Percentiles rank a stretch among this genome's conserved stretches.
Conservation (phyloP, 2,113 vertebrate species). For the Myanophis thanlyinensis region DNA sequence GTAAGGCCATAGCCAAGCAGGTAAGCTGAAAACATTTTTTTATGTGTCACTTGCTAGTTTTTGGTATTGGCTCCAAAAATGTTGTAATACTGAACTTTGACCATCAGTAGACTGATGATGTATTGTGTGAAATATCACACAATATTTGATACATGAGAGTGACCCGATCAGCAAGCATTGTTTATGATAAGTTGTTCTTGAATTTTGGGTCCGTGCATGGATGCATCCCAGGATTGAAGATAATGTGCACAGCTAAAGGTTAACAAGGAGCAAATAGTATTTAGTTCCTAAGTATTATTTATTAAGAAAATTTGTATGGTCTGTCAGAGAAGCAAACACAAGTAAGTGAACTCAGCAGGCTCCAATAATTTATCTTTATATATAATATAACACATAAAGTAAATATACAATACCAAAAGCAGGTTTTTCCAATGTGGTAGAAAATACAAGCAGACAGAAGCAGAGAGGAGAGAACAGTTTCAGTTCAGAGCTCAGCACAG, state of each 20-base stretch:
- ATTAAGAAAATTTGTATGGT: not conserved
- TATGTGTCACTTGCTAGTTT: not conserved
- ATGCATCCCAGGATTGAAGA: not conserved
- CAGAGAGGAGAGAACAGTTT: no score
- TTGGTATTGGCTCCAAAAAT: not conserved
- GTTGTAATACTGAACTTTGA: not conserved
- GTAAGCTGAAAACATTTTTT: constrained; percentile 62
- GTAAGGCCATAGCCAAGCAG: constrained; percentile 99
- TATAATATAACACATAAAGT: no score
- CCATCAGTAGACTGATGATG: not conserved
- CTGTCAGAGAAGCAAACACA: no score
- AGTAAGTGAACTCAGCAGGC: no score
- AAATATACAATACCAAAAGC: no score
- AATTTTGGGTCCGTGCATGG: not conserved
- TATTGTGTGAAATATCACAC: no score
- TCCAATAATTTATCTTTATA: no score
- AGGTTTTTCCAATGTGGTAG: no score
- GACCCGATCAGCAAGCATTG: not conserved
- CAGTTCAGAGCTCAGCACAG: no score
- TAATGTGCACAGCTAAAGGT: not conserved
- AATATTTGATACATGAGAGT: not conserved
- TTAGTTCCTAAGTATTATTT: not conserved
- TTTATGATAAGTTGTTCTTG: not conserved
- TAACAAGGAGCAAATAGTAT: not conserved
- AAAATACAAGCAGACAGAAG: no score